These are phyloP conservation scores for Clamator glandarius DNA, from an alignment of 2,797 vertebrate species.

Conservation along the genomic window DNA sequence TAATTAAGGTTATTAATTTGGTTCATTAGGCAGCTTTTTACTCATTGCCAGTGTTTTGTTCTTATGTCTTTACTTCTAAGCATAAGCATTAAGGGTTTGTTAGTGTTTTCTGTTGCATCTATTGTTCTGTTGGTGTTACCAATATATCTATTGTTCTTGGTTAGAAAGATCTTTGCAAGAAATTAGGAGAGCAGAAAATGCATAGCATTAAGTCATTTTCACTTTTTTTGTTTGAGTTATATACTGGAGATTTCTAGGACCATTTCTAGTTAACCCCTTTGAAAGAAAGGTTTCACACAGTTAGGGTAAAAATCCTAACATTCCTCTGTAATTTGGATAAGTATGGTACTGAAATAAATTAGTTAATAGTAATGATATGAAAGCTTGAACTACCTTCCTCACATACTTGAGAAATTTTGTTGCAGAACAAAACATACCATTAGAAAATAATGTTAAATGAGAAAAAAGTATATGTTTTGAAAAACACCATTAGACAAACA, in stretches of 20 bases:
- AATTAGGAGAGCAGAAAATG: background rate
- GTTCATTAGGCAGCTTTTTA: conserved; percentile 14
- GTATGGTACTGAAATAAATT: background rate
- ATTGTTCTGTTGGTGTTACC: background rate
- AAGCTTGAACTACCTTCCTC: background rate
- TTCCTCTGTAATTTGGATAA: background rate
- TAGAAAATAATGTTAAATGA: background rate
- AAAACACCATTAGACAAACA: background rate
- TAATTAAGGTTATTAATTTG: conserved; percentile 38
- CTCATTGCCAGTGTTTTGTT: background rate
- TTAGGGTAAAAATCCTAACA: background rate
- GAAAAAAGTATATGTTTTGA: background rate
- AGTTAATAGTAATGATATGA: background rate
- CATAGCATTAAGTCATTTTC: rapidly evolving
- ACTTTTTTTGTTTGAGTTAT: background rate
- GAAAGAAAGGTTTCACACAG: background rate
- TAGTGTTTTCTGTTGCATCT: background rate
- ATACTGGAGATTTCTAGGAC: background rate
- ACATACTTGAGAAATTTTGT: background rate
- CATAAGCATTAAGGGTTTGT: background rate
- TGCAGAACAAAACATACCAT: background rate
- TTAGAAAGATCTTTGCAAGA: background rate
- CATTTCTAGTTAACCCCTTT: background rate
- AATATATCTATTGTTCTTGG: background rate
- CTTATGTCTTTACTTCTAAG: background rate